phyloP scores from a whole-genome alignment of 2,113 vertebrate genomes.

The Archilochus colubris region DNA sequence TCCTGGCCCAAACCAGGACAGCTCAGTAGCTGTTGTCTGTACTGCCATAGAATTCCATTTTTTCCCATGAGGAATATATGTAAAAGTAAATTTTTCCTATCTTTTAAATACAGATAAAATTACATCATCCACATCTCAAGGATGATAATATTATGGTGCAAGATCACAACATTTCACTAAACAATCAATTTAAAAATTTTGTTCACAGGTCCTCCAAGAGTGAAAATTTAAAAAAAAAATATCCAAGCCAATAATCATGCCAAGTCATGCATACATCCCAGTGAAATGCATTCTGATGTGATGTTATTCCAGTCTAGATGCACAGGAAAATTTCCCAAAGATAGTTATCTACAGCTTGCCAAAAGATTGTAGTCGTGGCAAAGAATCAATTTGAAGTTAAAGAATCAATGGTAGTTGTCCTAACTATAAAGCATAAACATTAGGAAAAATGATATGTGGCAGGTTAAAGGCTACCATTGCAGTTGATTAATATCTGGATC shows the following conservation, averaged over 20 bases:
- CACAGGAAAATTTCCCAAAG: neutral
- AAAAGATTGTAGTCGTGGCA: neutral
- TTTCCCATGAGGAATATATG: neutral
- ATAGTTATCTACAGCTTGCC: neutral
- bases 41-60: neutral
- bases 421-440: neutral
- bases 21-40: neutral
- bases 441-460: neutral
- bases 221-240: neutral
- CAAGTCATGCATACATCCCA: neutral
- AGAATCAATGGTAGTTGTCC: neutral
- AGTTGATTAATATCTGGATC: conserved; percentile 18
- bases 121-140: neutral
- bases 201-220: neutral
- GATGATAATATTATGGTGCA: neutral
- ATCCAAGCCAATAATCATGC: neutral
- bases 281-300: neutral
- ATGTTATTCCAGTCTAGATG: neutral
- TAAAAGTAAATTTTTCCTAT: neutral
- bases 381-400: neutral
- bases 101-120: neutral
- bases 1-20: no score
- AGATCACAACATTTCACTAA: neutral
- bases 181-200: neutral
- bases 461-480: neutral